Conservation (phyloP, 2,113 vertebrate species). For the Tragelaphus scriptus region DNA sequence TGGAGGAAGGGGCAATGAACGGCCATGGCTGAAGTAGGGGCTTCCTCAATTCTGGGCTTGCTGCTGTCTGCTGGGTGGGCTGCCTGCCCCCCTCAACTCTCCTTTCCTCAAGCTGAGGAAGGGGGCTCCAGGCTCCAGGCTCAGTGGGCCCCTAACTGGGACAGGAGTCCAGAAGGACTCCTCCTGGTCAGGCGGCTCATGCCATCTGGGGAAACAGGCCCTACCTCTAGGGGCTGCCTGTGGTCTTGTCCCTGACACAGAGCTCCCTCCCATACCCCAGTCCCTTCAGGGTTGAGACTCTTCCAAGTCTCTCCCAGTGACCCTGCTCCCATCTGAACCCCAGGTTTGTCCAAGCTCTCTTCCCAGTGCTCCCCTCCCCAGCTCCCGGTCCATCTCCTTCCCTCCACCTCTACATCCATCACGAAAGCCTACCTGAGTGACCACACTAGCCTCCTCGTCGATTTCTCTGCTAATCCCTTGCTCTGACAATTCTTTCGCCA, state of each 20-base stretch:
- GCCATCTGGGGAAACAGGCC: neutral
- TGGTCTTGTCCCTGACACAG: neutral
- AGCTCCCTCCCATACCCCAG: neutral
- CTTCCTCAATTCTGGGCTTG: too few relatives aligned
- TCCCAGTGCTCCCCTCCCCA: neutral
- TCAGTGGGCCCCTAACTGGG: neutral
- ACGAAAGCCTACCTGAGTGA: rapidly evolving
- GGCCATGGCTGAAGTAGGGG: neutral
- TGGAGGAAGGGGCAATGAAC: neutral
- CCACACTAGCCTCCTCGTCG: rapidly evolving
- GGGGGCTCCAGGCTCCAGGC: neutral
- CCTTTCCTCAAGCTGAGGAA: neutral
- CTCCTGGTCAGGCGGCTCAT: neutral
- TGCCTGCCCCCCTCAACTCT: neutral
- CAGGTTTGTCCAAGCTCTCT: neutral
- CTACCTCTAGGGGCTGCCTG: neutral
- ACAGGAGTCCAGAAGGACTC: neutral
- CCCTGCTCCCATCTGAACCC: neutral
- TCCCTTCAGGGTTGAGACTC: neutral
- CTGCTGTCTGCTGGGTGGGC: neutral
- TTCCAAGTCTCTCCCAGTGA: neutral
- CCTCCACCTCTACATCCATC: too few relatives aligned
- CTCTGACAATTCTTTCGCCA: neutral
- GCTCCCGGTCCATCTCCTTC: neutral
- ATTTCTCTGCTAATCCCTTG: too few relatives aligned